Evolutionary conservation across 2,113 vertebrate genomes (phyloP), one percentile per base, ranked within the genome.

Genomic region (Glaucidium brasilianum): DNA sequence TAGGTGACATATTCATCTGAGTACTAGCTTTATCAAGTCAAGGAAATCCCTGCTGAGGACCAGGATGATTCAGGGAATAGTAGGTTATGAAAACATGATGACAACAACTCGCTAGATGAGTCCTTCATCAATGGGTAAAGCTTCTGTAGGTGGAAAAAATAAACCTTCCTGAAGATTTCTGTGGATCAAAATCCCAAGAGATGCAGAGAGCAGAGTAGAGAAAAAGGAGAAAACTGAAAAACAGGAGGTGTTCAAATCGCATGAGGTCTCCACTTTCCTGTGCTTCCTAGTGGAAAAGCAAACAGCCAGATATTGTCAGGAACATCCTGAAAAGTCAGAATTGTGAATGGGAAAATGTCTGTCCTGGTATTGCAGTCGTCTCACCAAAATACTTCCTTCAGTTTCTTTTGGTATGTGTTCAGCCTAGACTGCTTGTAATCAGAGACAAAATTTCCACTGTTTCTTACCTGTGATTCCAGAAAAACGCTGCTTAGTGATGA

Each of bases 121-220:
- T 52, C 60, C 62, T 78, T 81, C 84, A 66, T 82, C 88, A 82
- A 72, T 50, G 45, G 16, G 34, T 87, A 94, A 85, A 88, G 62
- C 41, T 86, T 81, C 80, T 59, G 32, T 66, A 79, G 58, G 69
- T 37, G 85, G 66, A 50, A 95, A 95, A 97, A 92, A 72, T 58
- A 92, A 94, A 58, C 45, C 10, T 73, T 88, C 41, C 12, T 45
- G 27, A 82, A 91, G 69, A 76, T 78, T 84, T 84, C 68, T 91
- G 35, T 79, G 80, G 52, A 37, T 77, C 45, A 49, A 74, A 87
- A 53, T 85, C 68, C 26, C 49, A 41, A 67, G 68, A 92, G 64
- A 26, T 72, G 30, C 3, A 11, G 66, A 58, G 19, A 66, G 15
- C 27, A 62, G 23, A 81, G 15, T 5, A 39, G 59, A 58, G 75